Evolutionary conservation across 30 jellyfish, hydroid and myxozoan species (phyloP).

Genomic region (Phacellophora camtschatica): DNA sequence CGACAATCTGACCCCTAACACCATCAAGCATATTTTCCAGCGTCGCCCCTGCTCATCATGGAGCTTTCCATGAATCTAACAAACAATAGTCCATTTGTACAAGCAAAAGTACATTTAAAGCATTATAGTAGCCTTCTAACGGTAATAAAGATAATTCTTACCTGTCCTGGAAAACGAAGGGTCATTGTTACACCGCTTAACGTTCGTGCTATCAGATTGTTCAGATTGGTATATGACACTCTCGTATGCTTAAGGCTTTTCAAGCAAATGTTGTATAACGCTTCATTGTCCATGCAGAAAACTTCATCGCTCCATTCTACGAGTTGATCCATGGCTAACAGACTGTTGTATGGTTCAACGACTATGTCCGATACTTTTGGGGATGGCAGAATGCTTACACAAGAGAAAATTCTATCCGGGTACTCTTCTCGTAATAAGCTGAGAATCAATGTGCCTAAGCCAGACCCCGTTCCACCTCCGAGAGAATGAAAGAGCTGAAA

Average conservation of each 20-base stretch:
- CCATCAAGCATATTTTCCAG: too few relatives aligned
- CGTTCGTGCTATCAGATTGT: constrained; percentile 74
- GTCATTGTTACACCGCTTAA: constrained; percentile 96
- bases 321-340: constrained; percentile 81
- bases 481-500: constrained; percentile 90
- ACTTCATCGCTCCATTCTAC: constrained; percentile 89
- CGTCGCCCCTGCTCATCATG: too few relatives aligned
- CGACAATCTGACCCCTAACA: too few relatives aligned
- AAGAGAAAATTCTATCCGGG: constrained; percentile 87
- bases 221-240: constrained; percentile 69
- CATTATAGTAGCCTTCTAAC: too few relatives aligned
- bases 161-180: constrained; percentile 99
- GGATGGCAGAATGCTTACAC: constrained; percentile 97
- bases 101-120: too few relatives aligned
- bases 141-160: too few relatives aligned
- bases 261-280: constrained; percentile 84
- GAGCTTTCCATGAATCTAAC: too few relatives aligned
- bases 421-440: constrained; percentile 88
- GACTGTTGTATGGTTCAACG: constrained; percentile 97
- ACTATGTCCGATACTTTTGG: constrained; percentile 97
- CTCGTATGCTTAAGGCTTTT: constrained; percentile 45
- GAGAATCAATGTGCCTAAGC: constrained; percentile 84
- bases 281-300: constrained; percentile 98
- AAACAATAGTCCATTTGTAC: too few relatives aligned
- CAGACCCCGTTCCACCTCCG: constrained; percentile 99